These are phyloP conservation scores for Alligator sinensis DNA, from an alignment of 2,113 vertebrate genomes.

Conservation along the genomic window DNA sequence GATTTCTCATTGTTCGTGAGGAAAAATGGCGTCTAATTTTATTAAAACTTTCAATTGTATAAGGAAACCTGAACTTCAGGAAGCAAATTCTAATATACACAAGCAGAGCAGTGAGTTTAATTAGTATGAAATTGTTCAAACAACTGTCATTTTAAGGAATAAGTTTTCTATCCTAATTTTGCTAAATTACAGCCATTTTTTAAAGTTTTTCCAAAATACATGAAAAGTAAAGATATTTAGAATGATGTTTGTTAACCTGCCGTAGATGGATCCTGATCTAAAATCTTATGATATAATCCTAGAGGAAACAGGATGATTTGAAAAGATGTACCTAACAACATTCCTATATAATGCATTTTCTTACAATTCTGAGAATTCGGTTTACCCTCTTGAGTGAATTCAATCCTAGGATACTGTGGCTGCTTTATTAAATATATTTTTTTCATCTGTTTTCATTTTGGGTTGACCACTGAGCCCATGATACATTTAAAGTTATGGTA, in stretches of 20 bases:
- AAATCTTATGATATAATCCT: neutral
- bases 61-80: neutral
- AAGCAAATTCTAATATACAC: neutral
- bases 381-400: neutral
- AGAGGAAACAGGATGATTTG: neutral
- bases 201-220: neutral
- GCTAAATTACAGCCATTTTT: neutral
- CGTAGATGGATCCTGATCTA: neutral
- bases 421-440: neutral
- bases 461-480: neutral
- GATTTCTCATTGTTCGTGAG: neutral
- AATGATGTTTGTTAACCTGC: neutral
- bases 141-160: no score
- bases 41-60: neutral
- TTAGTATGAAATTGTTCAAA: neutral
- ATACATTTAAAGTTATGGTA: neutral
- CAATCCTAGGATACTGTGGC: neutral
- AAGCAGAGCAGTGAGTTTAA: neutral
- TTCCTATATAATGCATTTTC: neutral
- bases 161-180: neutral
- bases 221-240: neutral
- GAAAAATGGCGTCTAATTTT: neutral
- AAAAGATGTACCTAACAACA: neutral
- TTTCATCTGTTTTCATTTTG: neutral
- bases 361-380: neutral